Evolutionary conservation across 1,140 invertebrate species (phyloP), one percentile per base, ranked within the genome.

Genomic region (Ptiloglossa arizonensis): DNA sequence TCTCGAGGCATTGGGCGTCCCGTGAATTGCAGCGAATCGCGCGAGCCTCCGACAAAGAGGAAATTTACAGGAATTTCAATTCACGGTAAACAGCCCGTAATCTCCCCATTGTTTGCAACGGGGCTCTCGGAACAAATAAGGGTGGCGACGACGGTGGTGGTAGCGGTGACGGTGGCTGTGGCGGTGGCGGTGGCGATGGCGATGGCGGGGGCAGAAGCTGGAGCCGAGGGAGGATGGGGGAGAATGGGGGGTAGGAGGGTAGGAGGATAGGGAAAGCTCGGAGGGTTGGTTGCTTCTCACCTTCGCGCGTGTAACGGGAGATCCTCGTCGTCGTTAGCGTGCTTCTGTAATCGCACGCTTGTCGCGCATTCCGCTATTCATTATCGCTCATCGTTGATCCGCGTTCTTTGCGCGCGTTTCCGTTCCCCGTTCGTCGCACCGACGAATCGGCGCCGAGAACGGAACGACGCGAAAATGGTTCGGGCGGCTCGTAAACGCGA

Each of bases 41-140:
- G 46, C 27, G n/a, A 22, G 5, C 2, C 59, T 29, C 17, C 0
- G 46, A 66, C 71, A 66, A 73, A 73, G 62, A 22, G 38, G 72
- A 74, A 67, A 74, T 74, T 74, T 74, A 67, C 72, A 74, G 54
- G 72, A 74, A 74, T 74, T 74, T 77, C 66, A 62, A 71, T 77
- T 77, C 56, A 70, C 35, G 22, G 66, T 77, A 77, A 77, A 77
- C 46, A 77, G 67, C 24, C 56, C 15, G 66, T 62, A 41, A 77
- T 60, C 68, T 67, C 15, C 17, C 54, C 35, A 77, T 77, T 70
- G 74, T 70, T 69, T 71, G 74, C 38, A 19, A 29, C 44, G 13
- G 41, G 32, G 29, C 44, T 52, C 74, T 60, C 56, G 15, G 56
- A 70, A 54, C 74, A 77, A 77, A 77, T 77, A 77, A 70, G 56